Percentiles rank a stretch among this genome's conserved stretches.
Conservation (phyloP, 1,140 invertebrate genomes). For the Pinna nobilis region DNA sequence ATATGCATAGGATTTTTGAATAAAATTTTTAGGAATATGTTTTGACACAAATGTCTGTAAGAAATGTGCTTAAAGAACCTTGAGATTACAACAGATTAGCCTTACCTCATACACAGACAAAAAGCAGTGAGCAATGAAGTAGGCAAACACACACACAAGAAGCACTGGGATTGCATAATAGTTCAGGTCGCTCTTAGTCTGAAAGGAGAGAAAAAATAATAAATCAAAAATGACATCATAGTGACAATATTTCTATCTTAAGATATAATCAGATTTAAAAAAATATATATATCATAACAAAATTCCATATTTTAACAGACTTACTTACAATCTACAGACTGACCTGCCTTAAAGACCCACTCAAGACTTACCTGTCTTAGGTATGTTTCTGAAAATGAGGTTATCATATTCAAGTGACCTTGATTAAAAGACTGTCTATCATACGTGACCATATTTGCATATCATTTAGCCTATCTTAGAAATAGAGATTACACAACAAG, state of each 20-base stretch:
- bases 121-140: conserved; percentile 94
- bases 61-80: too few relatives aligned
- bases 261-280: background rate
- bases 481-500: too few relatives aligned
- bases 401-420: too few relatives aligned
- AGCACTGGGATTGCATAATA: conserved; percentile 88
- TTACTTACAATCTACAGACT: background rate
- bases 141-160: conserved; percentile 90
- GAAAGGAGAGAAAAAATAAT: too few relatives aligned
- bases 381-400: too few relatives aligned
- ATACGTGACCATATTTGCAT: background rate
- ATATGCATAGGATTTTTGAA: background rate
- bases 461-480: background rate
- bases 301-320: background rate
- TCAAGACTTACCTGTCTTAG: too few relatives aligned
- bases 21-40: too few relatives aligned
- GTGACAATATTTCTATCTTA: background rate
- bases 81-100: conserved; percentile 15
- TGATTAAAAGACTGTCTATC: too few relatives aligned
- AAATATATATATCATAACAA: too few relatives aligned
- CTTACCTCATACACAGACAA: conserved; percentile 94
- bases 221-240: too few relatives aligned
- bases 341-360: too few relatives aligned
- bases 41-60: too few relatives aligned
- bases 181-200: conserved; percentile 76